Evolutionary conservation across 2,888 invertebrate species (phyloP).

Genomic region (Philonicus albiceps): DNA sequence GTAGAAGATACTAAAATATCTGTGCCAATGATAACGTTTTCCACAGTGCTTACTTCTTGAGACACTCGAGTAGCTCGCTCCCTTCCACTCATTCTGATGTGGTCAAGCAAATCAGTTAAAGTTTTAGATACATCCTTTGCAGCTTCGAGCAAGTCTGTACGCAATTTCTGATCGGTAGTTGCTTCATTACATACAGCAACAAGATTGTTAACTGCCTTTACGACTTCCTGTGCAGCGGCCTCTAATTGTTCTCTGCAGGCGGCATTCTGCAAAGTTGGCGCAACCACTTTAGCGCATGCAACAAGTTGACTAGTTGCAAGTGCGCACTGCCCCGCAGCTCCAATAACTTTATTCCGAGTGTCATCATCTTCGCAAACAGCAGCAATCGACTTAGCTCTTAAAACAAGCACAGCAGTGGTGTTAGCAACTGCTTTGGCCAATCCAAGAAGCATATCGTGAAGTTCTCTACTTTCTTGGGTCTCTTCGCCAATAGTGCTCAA

Average conservation of each 20-base stretch:
- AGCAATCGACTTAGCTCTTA: conserved; percentile 96
- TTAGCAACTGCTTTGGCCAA: conserved; percentile 98
- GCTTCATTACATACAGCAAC: conserved; percentile 82
- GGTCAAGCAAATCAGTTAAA: conserved; percentile 86
- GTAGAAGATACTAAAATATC: conserved; percentile 87
- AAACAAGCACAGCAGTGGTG: conserved; percentile 93
- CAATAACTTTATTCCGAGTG: conserved; percentile 74
- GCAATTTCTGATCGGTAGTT: conserved; percentile 71
- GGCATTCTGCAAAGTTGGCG: conserved; percentile 81
- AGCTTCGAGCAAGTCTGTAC: conserved; percentile 81
- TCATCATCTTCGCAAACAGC: conserved; percentile 79
- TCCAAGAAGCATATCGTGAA: conserved; percentile 89
- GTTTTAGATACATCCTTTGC: conserved; percentile 89
- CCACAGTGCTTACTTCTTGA: conserved; percentile 83
- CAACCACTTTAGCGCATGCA: conserved; percentile 94
- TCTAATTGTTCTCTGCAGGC: conserved; percentile 91
- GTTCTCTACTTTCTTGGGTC: conserved; percentile 81
- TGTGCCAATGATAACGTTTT: conserved; percentile 88
- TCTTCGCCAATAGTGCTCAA: conserved; percentile 93
- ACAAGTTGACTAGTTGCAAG: conserved; percentile 97
- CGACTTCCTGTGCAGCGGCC: conserved; percentile 91
- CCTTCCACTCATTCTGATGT: conserved; percentile 79
- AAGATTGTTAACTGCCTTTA: conserved; percentile 88
- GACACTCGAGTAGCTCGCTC: conserved; percentile 71
- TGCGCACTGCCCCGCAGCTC: conserved; percentile 96